Evolutionary conservation across 2,888 invertebrate genomes (phyloP), one percentile per base, ranked within the genome.

Genomic region (Temnothorax ravouxi): DNA sequence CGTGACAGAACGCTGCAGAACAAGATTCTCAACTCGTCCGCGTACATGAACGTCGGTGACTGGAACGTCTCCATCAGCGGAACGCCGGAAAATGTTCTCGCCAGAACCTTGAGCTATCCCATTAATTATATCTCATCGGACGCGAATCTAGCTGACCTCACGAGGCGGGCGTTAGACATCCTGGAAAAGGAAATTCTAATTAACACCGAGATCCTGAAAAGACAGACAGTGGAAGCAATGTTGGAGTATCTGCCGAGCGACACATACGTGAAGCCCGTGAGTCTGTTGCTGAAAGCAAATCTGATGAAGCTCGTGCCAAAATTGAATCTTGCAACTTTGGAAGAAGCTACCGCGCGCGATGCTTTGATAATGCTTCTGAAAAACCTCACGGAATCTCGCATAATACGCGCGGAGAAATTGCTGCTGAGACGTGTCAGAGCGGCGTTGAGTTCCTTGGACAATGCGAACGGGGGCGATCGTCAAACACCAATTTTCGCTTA

Each of bases 41-140:
- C 25, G 11, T 86, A 85, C 38, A 29, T 2, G n/a, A 38, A 81
- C 9, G 56, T 86, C 18, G 15, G 18, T 9, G 50, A 85, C 25
- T 86, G 84, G 85, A 66, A 85, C 15, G 13, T 81, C 25, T 50
- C 72, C n/a, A 52, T 62, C 34, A 61, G 67, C n/a, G 84, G 85
- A 50, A 74, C 84, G 15, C 85, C 85, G 3, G 74, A 85, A 38
- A 47, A n/a, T 18, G 44, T 86, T 59, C 79, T 86, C 41, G 84
- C 18, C 13, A 80, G 80, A 25, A 6, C 18, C 47, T 52, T 86
- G 25, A 81, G 34, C 11, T 69, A 81, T 25, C 84, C 85, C 1
- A 62, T 85, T n/a, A 3, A 50, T 18, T 1, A 44, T 13, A 62
- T 86, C 11, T 29, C 71, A 9, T 18, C 34, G 52, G 54, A 85